A percentile compares a stretch with the other conserved stretches of the same genome.
Evolutionary conservation across 2,113 vertebrate species (phyloP).

Genomic region (Mionectes macconnelli): DNA sequence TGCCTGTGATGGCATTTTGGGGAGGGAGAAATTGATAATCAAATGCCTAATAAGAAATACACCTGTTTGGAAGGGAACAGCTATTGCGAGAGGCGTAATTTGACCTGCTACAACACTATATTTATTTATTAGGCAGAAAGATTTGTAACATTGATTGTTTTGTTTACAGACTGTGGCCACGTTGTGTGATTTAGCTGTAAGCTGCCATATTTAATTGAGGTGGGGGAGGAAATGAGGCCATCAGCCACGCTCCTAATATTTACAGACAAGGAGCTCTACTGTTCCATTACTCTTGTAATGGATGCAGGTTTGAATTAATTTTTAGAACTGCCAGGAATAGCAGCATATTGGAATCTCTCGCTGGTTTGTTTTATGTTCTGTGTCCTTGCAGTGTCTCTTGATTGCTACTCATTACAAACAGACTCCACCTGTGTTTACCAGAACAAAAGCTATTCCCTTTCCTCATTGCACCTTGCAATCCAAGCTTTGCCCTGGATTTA

Average conservation of each 20-base stretch:
- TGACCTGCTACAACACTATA: not conserved
- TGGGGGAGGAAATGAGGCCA: not conserved
- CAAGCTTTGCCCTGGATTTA: not conserved
- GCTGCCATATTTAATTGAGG: constrained; percentile 27
- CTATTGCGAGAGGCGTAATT: not conserved
- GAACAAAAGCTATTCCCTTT: constrained; percentile 28
- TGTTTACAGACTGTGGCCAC: constrained; percentile 21
- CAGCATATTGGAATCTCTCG: constrained; percentile 25
- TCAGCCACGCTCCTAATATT: constrained; percentile 10
- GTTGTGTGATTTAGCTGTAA: constrained; percentile 11
- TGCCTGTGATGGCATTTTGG: not conserved
- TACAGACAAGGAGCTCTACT: constrained; percentile 37
- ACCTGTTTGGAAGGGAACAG: not conserved
- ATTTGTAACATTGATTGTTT: constrained; percentile 13
- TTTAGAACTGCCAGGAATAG: constrained; percentile 40
- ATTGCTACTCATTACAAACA: constrained; percentile 47
- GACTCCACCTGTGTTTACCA: not conserved
- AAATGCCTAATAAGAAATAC: not conserved
- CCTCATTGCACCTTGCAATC: not conserved
- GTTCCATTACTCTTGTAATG: constrained; percentile 39
- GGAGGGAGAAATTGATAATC: not conserved
- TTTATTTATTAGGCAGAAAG: constrained; percentile 3
- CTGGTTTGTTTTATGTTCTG: constrained; percentile 42
- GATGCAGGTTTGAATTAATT: constrained; percentile 48
- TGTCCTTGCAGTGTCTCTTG: constrained; percentile 53